These are phyloP conservation scores for Drosophila prostipennis DNA, from an alignment of 2,888 invertebrate species.

Conservation along the genomic window DNA sequence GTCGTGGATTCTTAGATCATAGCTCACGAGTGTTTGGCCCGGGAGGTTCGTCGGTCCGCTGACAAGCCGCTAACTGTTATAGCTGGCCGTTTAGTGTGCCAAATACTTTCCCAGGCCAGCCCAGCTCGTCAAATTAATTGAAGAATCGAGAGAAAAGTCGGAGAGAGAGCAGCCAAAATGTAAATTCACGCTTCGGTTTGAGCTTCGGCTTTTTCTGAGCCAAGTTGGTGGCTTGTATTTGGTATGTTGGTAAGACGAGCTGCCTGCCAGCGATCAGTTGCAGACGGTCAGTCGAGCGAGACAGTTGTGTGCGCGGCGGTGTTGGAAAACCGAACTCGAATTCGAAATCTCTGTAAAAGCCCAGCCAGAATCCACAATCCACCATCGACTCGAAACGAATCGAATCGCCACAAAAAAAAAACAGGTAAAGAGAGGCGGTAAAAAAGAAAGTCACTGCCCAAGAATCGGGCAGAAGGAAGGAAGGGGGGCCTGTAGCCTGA, in stretches of 20 bases:
- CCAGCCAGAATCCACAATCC: slow-evolving; percentile 58
- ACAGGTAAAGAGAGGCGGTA: slow-evolving; percentile 63
- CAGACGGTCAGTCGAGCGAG: slow-evolving; percentile 82
- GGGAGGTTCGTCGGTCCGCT: slow-evolving; percentile 24
- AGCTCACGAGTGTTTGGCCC: slow-evolving; percentile 24
- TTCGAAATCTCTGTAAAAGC: slow-evolving; percentile 29
- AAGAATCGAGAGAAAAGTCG: slow-evolving; percentile 54
- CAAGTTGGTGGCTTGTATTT: slow-evolving; percentile 12
- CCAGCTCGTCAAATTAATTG: slow-evolving; percentile 60
- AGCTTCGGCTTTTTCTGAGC: slow-evolving; percentile 21
- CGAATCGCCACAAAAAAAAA: slow-evolving; percentile 49
- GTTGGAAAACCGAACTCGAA: slow-evolving; percentile 65
- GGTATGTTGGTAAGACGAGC: slow-evolving; percentile 80
- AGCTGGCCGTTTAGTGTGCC: slow-evolving; percentile 74
- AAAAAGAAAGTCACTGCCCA: slow-evolving; percentile 64
- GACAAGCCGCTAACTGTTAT: slow-evolving; percentile 69
- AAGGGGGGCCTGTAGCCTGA: slow-evolving; percentile 50
- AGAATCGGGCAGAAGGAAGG: slow-evolving; percentile 55
- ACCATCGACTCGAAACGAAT: slow-evolving; percentile 57
- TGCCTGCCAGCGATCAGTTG: slow-evolving; percentile 80
- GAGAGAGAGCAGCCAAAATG: slow-evolving; percentile 67
- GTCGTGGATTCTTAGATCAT: slow-evolving; percentile 40
- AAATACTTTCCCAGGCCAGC: slow-evolving; percentile 74
- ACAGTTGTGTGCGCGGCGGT: slow-evolving; percentile 82
- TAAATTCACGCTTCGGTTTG: slow-evolving; percentile 42